Conservation (phyloP, 1,140 invertebrate genomes). For the Arctopsyche grandis region DNA sequence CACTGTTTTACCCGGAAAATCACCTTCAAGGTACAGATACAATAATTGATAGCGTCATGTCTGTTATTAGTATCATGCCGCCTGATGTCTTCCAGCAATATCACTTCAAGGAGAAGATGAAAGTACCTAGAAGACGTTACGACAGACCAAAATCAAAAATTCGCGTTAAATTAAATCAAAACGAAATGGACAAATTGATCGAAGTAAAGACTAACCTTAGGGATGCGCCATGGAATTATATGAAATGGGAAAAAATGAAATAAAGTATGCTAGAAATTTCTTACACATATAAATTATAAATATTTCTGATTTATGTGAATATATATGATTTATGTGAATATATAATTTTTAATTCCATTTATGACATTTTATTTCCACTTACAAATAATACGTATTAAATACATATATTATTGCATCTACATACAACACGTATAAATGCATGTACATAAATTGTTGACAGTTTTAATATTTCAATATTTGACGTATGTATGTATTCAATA, state of each 20-base stretch:
- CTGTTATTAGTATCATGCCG: background rate
- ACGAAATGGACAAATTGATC: background rate
- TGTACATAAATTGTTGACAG: no score
- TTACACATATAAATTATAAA: no score
- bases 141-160: background rate
- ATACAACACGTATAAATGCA: no score
- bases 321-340: no score
- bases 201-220: background rate
- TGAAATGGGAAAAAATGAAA: conserved; percentile 9
- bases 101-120: background rate
- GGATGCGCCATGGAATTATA: background rate
- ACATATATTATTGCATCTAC: no score
- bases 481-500: no score
- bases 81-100: background rate
- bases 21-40: background rate
- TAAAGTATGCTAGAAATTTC: background rate
- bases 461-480: no score
- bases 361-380: no score
- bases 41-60: background rate
- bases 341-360: no score
- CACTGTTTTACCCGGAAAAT: background rate
- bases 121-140: background rate
- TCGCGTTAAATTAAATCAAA: background rate
- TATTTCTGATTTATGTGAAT: no score
- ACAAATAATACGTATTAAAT: no score